These are phyloP conservation scores for Macaca mulatta DNA, from an alignment of 2,113 vertebrate genomes.

Conservation along the genomic window DNA sequence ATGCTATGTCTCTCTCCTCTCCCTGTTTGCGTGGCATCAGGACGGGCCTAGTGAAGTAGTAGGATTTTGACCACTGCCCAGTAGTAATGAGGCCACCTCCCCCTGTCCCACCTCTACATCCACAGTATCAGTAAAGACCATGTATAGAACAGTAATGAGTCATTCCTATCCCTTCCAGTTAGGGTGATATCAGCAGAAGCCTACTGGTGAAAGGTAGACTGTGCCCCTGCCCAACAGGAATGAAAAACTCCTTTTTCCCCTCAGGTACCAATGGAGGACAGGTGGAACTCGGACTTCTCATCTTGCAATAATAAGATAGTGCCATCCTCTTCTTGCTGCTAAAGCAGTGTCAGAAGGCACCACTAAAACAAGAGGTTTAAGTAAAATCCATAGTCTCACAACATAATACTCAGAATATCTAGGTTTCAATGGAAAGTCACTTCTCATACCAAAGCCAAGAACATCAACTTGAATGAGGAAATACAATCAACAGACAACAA, in stretches of 20 bases:
- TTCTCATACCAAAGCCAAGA: conserved; percentile 26
- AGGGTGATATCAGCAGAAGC: background rate
- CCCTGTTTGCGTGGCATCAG: background rate
- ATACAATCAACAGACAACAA: background rate
- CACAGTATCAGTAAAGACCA: background rate
- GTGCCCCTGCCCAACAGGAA: background rate
- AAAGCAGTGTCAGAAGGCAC: background rate
- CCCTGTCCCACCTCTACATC: background rate
- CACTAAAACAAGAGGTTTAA: background rate
- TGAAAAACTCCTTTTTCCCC: background rate
- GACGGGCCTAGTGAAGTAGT: background rate
- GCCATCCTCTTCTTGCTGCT: background rate
- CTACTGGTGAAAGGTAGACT: too few relatives aligned
- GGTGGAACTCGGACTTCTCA: background rate
- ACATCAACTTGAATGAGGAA: conserved; percentile 30
- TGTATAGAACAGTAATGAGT: background rate
- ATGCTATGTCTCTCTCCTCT: background rate
- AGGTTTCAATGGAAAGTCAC: conserved; percentile 20
- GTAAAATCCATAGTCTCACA: background rate
- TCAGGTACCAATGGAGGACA: background rate
- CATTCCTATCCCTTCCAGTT: background rate
- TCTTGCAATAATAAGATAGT: background rate
- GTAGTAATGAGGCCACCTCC: background rate
- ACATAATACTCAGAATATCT: background rate
- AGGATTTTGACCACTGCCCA: background rate